These are phyloP conservation scores for Nebria salina DNA, from an alignment of 2,888 invertebrate genomes.

Conservation along the genomic window DNA sequence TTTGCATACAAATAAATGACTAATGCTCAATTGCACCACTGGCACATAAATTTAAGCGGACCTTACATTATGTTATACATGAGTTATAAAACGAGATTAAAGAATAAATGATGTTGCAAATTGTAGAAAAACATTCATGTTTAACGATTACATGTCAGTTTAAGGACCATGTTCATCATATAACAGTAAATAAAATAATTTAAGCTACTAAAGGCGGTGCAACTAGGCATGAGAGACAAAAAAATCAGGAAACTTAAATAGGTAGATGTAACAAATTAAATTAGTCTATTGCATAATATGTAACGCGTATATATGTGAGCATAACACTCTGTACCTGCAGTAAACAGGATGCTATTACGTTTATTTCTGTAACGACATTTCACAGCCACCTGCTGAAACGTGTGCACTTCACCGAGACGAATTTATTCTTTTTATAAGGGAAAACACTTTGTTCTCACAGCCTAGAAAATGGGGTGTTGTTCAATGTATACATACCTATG, in stretches of 20 bases:
- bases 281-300: neutral
- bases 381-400: slow-evolving; percentile 56
- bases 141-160: too few species aligned
- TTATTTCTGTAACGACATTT: slow-evolving; percentile 52
- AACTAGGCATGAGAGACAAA: neutral
- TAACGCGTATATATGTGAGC: neutral
- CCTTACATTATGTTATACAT: too few species aligned
- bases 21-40: too few species aligned
- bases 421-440: slow-evolving; percentile 58
- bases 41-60: too few species aligned
- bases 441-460: slow-evolving; percentile 52
- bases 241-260: neutral
- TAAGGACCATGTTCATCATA: too few species aligned
- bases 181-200: too few species aligned
- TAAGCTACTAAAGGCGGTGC: too few species aligned
- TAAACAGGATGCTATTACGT: slow-evolving; percentile 10
- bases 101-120: too few species aligned
- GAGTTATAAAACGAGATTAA: too few species aligned
- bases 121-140: too few species aligned
- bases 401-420: slow-evolving; percentile 57
- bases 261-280: neutral
- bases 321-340: neutral
- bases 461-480: slow-evolving; percentile 16
- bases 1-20: too few species aligned
- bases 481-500: neutral